phyloP scores from a whole-genome alignment of 2,797 vertebrate genomes.

The Scolopax bukidnonensis region DNA sequence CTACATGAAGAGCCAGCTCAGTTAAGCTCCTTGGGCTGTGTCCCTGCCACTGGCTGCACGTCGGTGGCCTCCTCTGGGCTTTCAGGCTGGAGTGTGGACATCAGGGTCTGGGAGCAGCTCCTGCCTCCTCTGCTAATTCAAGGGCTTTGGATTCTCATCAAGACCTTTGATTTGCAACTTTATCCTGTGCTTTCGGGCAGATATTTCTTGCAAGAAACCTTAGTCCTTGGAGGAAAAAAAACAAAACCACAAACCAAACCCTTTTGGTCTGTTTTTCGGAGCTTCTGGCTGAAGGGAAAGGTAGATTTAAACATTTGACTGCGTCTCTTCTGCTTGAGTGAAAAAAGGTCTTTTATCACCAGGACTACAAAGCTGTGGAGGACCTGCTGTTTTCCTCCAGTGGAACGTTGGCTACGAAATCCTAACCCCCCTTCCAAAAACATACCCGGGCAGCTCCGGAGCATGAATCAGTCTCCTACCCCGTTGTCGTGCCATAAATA shows the following conservation, averaged over 20 bases:
- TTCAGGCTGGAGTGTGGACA: fast-evolving
- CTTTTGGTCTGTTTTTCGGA: neutral
- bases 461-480: neutral
- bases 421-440: neutral
- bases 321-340: neutral
- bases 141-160: neutral
- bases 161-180: neutral
- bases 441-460: neutral
- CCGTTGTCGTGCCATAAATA: conserved; percentile 11
- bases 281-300: neutral
- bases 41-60: fast-evolving
- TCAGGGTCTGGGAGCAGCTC: neutral
- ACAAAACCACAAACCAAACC: too few relatives aligned
- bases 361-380: neutral
- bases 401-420: neutral
- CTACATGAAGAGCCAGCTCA: fast-evolving
- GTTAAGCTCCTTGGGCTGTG: neutral
- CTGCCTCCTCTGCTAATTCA: neutral
- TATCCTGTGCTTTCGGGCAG: neutral
- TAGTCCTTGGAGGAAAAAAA: neutral
- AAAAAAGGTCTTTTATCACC: neutral
- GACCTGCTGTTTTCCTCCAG: neutral
- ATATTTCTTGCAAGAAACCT: neutral
- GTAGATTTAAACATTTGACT: neutral
- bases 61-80: neutral